These are phyloP conservation scores for Lontra canadensis DNA, from an alignment of 2,113 vertebrate genomes.

Conservation along the genomic window DNA sequence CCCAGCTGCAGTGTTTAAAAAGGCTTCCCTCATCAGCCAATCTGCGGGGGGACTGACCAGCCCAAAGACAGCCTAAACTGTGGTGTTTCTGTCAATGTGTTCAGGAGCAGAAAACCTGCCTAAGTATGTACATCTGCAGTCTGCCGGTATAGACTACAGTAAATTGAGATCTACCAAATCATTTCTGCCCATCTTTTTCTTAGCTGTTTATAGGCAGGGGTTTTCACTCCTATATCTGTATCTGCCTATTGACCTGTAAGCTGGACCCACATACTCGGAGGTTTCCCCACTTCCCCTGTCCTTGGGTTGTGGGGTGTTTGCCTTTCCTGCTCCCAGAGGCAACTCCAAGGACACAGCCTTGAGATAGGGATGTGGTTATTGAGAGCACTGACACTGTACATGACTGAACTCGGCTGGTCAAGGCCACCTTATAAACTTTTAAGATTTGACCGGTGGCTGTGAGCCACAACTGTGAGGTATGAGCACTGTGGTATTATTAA, in stretches of 20 bases:
- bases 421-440: neutral
- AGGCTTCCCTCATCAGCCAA: neutral
- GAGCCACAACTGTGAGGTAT: constrained; percentile 47
- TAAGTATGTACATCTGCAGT: neutral
- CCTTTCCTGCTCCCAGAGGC: neutral
- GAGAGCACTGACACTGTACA: neutral
- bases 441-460: neutral
- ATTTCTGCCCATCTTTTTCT: neutral
- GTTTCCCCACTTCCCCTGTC: neutral
- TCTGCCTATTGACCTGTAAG: neutral
- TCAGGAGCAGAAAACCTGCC: neutral
- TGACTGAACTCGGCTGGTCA: neutral
- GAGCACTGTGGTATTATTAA: neutral
- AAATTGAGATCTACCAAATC: neutral
- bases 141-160: neutral
- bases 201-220: neutral
- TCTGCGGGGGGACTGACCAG: neutral
- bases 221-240: neutral
- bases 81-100: neutral
- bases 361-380: neutral
- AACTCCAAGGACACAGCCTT: neutral
- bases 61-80: neutral
- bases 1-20: neutral
- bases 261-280: neutral
- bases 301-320: neutral